Evolutionary conservation across 2,797 vertebrate genomes (phyloP).

Genomic region (Anomalospiza imberbis): DNA sequence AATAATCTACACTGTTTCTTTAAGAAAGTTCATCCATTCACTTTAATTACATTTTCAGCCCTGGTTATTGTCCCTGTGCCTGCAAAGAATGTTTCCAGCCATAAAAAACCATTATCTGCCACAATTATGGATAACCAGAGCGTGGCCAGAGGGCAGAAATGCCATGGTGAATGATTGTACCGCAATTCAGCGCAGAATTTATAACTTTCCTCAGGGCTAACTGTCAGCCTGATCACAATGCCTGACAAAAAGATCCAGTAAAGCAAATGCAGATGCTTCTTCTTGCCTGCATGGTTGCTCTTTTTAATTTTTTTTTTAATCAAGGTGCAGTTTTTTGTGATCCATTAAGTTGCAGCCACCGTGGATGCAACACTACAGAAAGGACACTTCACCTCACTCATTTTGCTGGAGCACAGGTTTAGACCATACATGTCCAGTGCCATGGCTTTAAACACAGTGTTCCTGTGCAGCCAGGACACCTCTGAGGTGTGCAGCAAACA

Average conservation of each 20-base stretch:
- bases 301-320: slow-evolving; percentile 10
- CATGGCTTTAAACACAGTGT: rapidly evolving
- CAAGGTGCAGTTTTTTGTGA: slow-evolving; percentile 46
- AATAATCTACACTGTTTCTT: slow-evolving; percentile 54
- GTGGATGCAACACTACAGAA: background rate
- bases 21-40: slow-evolving; percentile 65
- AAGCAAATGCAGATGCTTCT: slow-evolving; percentile 64
- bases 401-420: background rate
- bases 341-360: background rate
- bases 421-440: background rate
- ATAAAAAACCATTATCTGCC: slow-evolving; percentile 75
- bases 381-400: rapidly evolving
- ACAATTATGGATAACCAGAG: slow-evolving; percentile 75
- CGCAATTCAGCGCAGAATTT: slow-evolving; percentile 72
- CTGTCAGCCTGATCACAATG: slow-evolving; percentile 72
- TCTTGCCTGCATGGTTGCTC: slow-evolving; percentile 55
- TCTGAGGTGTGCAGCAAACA: background rate
- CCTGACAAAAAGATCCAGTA: slow-evolving; percentile 65
- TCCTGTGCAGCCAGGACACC: background rate
- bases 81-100: slow-evolving; percentile 75
- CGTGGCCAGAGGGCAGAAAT: slow-evolving; percentile 69
- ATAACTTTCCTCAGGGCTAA: slow-evolving; percentile 73
- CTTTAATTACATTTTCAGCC: slow-evolving; percentile 57
- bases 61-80: slow-evolving; percentile 61
- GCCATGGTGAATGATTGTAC: slow-evolving; percentile 74